Conservation (phyloP, 2,113 vertebrate genomes). For the Daphoenositta chrysoptera region DNA sequence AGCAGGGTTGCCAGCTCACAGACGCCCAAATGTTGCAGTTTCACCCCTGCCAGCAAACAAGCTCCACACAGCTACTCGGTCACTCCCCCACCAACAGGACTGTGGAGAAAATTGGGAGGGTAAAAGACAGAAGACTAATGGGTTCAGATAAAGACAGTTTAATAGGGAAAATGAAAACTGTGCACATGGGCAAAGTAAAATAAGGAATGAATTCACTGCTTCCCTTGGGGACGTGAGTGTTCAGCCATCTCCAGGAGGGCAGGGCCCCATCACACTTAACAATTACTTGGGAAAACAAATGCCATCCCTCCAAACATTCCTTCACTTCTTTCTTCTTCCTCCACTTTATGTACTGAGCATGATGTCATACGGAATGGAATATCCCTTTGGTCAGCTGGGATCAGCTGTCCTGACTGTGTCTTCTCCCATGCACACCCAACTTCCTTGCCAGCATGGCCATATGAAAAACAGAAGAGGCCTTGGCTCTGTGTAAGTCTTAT, state of each 20-base stretch:
- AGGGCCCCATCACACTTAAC: rapidly evolving
- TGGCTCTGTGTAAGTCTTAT: neutral
- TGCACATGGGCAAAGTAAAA: neutral
- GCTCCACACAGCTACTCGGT: neutral
- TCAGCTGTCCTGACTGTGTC: neutral
- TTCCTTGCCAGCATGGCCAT: neutral
- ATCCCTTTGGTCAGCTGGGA: neutral
- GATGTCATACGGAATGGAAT: neutral
- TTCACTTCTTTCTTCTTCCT: neutral
- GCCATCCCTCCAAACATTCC: neutral
- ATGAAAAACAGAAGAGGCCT: neutral
- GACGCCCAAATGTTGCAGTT: neutral
- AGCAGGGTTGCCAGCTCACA: neutral
- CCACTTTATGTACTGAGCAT: neutral
- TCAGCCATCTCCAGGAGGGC: neutral
- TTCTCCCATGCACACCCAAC: neutral
- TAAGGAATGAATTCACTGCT: neutral
- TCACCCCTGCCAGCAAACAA: neutral
- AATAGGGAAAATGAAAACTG: neutral
- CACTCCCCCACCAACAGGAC: neutral
- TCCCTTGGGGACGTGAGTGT: too few species aligned
- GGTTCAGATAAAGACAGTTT: neutral
- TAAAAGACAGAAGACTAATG: neutral
- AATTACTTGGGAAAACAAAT: neutral
- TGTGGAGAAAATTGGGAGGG: neutral